Evolutionary conservation across 2,113 vertebrate species (phyloP).

Genomic region (Brevimyrus niger): DNA sequence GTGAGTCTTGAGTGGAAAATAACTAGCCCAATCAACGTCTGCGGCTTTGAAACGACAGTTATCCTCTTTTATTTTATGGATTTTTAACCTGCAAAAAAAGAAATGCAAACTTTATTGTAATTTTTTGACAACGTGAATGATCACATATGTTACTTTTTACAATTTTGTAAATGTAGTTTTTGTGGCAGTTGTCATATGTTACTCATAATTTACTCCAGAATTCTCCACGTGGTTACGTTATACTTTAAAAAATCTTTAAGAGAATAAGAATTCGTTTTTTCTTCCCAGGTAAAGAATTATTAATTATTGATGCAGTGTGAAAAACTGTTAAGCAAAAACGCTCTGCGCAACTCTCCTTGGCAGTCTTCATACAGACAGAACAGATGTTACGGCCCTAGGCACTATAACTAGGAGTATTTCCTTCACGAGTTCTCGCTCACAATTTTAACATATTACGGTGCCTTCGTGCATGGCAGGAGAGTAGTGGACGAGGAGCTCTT

Average conservation of each 20-base stretch:
- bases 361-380: not conserved
- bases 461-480: not conserved
- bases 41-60: not conserved
- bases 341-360: not conserved
- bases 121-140: not conserved
- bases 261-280: not conserved
- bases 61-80: not conserved
- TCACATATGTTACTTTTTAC: not conserved
- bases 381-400: not conserved
- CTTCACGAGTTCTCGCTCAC: not conserved
- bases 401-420: not conserved
- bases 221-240: not conserved
- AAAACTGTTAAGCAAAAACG: not conserved
- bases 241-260: not conserved
- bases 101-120: not conserved
- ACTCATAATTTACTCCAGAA: not conserved
- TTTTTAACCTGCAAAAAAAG: not conserved
- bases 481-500: not conserved
- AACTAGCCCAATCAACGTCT: not conserved
- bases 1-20: not conserved
- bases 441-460: not conserved
- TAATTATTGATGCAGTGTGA: not conserved
- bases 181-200: not conserved
- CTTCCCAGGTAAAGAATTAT: not conserved
- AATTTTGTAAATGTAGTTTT: not conserved